These are phyloP conservation scores for Orientallactaga bullata DNA, from an alignment of 2,113 vertebrate species.

Conservation along the genomic window DNA sequence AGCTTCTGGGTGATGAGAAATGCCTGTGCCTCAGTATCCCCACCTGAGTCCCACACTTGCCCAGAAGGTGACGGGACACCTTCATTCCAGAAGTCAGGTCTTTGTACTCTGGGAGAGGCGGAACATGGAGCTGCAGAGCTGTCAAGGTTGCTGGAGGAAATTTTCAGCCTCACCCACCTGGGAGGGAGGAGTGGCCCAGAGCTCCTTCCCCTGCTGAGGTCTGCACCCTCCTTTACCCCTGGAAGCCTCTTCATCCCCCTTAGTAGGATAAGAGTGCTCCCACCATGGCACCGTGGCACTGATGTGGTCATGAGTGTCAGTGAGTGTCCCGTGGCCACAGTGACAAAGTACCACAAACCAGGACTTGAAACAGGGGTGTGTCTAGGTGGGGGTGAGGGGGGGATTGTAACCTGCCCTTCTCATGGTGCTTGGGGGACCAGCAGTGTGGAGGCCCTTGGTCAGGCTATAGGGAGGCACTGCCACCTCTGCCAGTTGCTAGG, in stretches of 20 bases:
- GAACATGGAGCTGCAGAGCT: background rate
- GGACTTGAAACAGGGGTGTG: too few species aligned
- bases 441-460: too few species aligned
- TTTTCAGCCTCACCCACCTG: background rate
- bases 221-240: background rate
- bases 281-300: too few species aligned
- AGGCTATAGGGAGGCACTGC: too few species aligned
- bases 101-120: background rate
- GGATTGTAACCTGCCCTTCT: too few species aligned
- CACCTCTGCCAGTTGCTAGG: too few species aligned
- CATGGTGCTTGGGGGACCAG: too few species aligned
- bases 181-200: too few species aligned
- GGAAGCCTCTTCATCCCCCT: background rate
- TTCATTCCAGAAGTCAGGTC: background rate
- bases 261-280: background rate
- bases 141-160: background rate
- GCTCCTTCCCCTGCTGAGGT: too few species aligned
- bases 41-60: background rate
- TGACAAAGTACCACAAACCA: too few species aligned
- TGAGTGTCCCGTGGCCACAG: background rate
- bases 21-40: background rate
- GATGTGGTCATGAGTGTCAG: background rate
- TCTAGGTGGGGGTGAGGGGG: too few species aligned
- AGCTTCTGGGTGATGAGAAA: background rate
- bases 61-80: background rate